Evolutionary conservation across 2,888 invertebrate genomes (phyloP).

Genomic region (Anodontia alba): DNA sequence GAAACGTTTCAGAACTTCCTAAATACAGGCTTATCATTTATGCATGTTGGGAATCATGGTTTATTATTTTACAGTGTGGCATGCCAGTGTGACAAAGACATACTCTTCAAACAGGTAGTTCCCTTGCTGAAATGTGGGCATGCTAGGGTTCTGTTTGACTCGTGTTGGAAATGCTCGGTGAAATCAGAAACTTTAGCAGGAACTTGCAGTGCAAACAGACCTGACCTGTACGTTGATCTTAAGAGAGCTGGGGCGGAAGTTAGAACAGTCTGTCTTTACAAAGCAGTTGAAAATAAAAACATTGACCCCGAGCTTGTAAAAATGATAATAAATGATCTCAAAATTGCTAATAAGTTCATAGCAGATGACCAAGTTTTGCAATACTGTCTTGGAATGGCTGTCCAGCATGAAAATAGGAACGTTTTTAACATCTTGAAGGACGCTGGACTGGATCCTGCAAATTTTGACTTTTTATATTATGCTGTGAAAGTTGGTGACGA

Average conservation of each 20-base stretch:
- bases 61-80: neutral
- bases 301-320: neutral
- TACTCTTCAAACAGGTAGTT: neutral
- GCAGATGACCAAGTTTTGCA: neutral
- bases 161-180: neutral
- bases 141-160: neutral
- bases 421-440: neutral
- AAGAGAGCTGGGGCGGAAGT: neutral
- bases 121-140: neutral
- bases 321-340: neutral
- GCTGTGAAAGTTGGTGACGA: neutral
- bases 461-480: neutral
- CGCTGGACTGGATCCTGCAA: neutral
- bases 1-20: neutral
- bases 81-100: neutral
- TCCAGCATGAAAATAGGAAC: neutral
- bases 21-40: neutral
- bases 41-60: neutral
- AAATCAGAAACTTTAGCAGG: neutral
- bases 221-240: neutral
- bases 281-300: neutral
- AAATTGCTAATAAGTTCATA: neutral
- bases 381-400: neutral
- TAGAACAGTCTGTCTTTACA: neutral
- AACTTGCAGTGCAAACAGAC: neutral